These are phyloP conservation scores for Trogon surrucura DNA, from an alignment of 2,113 vertebrate species.

Conservation along the genomic window DNA sequence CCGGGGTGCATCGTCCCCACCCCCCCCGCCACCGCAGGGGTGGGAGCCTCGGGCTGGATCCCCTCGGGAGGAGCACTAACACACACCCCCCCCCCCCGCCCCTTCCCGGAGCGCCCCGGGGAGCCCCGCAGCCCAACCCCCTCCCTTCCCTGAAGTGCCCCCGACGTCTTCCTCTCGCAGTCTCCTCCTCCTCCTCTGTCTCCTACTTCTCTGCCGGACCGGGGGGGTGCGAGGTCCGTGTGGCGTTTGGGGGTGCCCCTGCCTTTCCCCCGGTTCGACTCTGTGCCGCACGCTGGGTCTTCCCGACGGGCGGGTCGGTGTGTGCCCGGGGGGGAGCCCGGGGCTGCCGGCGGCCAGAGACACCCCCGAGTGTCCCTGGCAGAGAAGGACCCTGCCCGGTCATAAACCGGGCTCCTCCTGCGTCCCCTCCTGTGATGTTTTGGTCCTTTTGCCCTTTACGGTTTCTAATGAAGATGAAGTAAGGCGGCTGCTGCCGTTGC, in stretches of 20 bases:
- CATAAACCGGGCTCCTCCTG: not conserved
- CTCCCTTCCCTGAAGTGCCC: not conserved
- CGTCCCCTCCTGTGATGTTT: not conserved
- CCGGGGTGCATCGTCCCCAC: no score
- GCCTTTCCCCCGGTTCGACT: no score
- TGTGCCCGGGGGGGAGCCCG: not conserved
- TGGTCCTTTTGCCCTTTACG: constrained; percentile 54
- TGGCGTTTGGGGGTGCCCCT: not conserved
- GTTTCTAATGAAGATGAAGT: constrained; percentile 68
- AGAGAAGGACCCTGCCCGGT: not conserved
- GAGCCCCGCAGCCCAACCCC: not conserved
- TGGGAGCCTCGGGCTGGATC: no score
- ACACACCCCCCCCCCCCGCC: no score
- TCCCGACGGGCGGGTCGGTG: not conserved
- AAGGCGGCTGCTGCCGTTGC: constrained; percentile 39
- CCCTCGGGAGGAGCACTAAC: no score
- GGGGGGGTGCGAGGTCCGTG: not conserved
- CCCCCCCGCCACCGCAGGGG: no score
- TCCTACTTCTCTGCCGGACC: not conserved
- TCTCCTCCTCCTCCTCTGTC: not conserved
- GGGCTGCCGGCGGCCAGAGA: not conserved
- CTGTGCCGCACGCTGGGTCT: not conserved
- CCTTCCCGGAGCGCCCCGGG: no score
- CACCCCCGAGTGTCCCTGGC: not conserved
- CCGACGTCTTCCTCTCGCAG: constrained; percentile 1